Percentiles rank a stretch among this genome's conserved stretches.
These are phyloP conservation scores for Montipora sp. DNA, from an alignment of 64 coral and sea anemone genomes.

Conservation along the genomic window DNA sequence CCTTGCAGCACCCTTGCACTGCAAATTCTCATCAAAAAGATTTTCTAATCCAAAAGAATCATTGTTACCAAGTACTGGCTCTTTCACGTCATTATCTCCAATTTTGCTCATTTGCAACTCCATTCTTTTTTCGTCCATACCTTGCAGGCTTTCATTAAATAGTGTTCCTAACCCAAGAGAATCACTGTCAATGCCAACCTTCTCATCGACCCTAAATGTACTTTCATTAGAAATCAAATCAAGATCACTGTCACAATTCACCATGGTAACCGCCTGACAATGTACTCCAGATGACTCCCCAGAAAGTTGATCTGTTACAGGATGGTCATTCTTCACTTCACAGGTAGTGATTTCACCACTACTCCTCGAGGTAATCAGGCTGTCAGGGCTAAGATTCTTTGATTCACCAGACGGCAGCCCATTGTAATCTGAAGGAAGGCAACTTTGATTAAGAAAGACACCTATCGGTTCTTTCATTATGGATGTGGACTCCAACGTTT, in stretches of 20 bases:
- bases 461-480: neutral
- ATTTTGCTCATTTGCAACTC: neutral
- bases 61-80: neutral
- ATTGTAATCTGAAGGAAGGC: neutral
- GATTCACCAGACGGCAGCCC: too few species aligned
- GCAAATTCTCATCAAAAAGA: constrained; percentile 52
- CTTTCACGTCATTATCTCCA: neutral
- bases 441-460: constrained; percentile 19
- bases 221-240: too few species aligned
- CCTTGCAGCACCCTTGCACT: constrained; percentile 3
- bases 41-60: constrained; percentile 39
- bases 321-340: too few species aligned
- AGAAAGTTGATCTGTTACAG: too few species aligned
- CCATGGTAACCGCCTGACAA: too few species aligned
- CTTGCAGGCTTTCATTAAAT: neutral
- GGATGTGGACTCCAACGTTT: neutral
- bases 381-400: too few species aligned
- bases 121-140: neutral
- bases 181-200: neutral
- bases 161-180: constrained; percentile 27
- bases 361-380: too few species aligned
- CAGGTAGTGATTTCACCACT: too few species aligned
- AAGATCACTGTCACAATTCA: too few species aligned
- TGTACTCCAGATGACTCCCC: too few species aligned
- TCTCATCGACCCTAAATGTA: neutral